A percentile compares a stretch with the other conserved stretches of the same genome.
These are phyloP conservation scores for Liasis olivaceus DNA, from an alignment of 2,797 vertebrate genomes.

Conservation along the genomic window DNA sequence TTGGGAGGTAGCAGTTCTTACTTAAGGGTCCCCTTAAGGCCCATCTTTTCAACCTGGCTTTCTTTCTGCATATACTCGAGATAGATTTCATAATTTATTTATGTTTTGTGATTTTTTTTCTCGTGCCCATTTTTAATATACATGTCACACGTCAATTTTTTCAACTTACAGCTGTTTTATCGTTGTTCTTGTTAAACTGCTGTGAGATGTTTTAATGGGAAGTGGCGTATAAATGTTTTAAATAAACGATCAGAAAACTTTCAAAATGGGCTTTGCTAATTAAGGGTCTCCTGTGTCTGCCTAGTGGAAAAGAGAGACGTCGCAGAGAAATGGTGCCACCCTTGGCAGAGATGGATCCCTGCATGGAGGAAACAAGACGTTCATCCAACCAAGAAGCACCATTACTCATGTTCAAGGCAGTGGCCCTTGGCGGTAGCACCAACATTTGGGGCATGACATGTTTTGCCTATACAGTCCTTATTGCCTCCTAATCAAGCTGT, in stretches of 20 bases:
- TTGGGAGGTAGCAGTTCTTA: too few relatives aligned
- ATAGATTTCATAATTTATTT: too few relatives aligned
- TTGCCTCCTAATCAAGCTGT: neutral
- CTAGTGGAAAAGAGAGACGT: neutral
- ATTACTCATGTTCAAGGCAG: neutral
- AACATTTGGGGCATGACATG: neutral
- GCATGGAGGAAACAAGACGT: neutral
- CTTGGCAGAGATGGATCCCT: neutral
- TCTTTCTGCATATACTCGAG: too few relatives aligned
- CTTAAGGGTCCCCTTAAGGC: too few relatives aligned
- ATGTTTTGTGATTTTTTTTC: too few relatives aligned
- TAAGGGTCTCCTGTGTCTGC: neutral
- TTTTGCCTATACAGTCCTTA: neutral
- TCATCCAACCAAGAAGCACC: neutral
- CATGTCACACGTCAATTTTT: neutral
- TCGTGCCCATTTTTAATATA: too few relatives aligned
- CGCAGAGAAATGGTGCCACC: neutral
- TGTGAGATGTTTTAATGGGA: neutral
- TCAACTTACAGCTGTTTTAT: neutral
- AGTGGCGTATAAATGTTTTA: neutral
- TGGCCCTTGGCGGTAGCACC: neutral
- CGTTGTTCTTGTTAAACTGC: neutral
- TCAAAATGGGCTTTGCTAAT: slow-evolving; percentile 13
- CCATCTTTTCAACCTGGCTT: too few relatives aligned
- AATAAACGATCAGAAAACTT: slow-evolving; percentile 1